Evolutionary conservation across 35 echinoderm and acorn worm species (phyloP).

Genomic region (Apostichopus californicus): DNA sequence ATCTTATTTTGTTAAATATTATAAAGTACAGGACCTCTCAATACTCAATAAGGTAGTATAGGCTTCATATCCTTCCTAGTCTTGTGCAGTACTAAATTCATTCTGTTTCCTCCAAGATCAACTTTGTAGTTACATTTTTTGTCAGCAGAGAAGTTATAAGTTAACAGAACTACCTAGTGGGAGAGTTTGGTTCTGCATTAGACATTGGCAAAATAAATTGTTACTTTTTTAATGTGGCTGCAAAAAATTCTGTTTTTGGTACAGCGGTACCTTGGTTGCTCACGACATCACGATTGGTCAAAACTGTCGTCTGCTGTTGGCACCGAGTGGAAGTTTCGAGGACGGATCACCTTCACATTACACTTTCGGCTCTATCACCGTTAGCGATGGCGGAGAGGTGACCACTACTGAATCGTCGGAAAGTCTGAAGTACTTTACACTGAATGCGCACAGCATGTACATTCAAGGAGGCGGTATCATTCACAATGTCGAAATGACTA

Average conservation of each 20-base stretch:
- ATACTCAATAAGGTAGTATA: too few species aligned
- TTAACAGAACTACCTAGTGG: too few species aligned
- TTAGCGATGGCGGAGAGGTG: conserved; percentile 72
- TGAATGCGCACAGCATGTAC: conserved; percentile 61
- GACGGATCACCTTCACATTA: conserved; percentile 66
- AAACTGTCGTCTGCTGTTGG: conserved; percentile 83
- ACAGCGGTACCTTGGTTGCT: neutral
- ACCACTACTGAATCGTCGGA: conserved; percentile 62
- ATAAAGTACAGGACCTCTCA: too few species aligned
- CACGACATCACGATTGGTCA: conserved; percentile 75
- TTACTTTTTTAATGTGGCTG: too few species aligned
- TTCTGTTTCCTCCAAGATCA: too few species aligned
- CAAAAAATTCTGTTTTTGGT: neutral
- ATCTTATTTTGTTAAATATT: too few species aligned
- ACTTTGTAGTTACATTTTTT: too few species aligned
- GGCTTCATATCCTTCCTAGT: too few species aligned
- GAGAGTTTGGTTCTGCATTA: too few species aligned
- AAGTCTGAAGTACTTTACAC: conserved; percentile 62
- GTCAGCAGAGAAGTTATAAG: too few species aligned
- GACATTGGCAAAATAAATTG: too few species aligned
- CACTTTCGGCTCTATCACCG: conserved; percentile 73
- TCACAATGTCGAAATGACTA: conserved; percentile 60
- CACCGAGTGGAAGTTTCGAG: conserved; percentile 60
- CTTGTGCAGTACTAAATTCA: too few species aligned
- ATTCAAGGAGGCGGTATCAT: conserved; percentile 79